Evolutionary conservation across 1,140 invertebrate species (phyloP).

Genomic region (Eumaeus atala): DNA sequence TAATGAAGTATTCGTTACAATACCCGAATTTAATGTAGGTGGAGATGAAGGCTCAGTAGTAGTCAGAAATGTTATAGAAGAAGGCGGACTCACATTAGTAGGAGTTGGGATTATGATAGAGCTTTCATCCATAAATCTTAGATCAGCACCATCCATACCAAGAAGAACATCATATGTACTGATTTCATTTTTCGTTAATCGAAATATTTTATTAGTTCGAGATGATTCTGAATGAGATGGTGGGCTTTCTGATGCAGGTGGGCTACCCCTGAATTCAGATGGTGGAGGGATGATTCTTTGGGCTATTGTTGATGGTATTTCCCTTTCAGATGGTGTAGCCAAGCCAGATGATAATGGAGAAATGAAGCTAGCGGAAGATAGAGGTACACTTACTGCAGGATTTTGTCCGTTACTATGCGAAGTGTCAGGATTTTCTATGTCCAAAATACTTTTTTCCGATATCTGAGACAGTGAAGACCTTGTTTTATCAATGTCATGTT

Average conservation of each 20-base stretch:
- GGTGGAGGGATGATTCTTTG: constrained; percentile 84
- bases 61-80: constrained; percentile 76
- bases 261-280: constrained; percentile 81
- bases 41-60: constrained; percentile 76
- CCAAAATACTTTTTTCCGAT: constrained; percentile 78
- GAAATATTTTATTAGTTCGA: constrained; percentile 75
- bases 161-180: constrained; percentile 84
- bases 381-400: constrained; percentile 42
- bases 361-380: constrained; percentile 48
- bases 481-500: constrained; percentile 57
- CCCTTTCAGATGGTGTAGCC: constrained; percentile 62
- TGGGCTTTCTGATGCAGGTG: constrained; percentile 77
- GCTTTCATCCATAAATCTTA: constrained; percentile 93
- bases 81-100: constrained; percentile 82
- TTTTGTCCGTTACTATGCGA: constrained; percentile 43
- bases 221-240: constrained; percentile 76
- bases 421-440: constrained; percentile 74
- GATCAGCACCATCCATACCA: constrained; percentile 86
- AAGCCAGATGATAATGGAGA: constrained; percentile 60
- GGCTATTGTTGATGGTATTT: constrained; percentile 74
- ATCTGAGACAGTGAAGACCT: constrained; percentile 79
- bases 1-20: constrained; percentile 73
- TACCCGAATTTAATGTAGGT: constrained; percentile 61
- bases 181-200: constrained; percentile 73
- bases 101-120: constrained; percentile 87